phyloP scores from a whole-genome alignment of 2,797 vertebrate species.

The Oryzias dopingdopingensis region DNA sequence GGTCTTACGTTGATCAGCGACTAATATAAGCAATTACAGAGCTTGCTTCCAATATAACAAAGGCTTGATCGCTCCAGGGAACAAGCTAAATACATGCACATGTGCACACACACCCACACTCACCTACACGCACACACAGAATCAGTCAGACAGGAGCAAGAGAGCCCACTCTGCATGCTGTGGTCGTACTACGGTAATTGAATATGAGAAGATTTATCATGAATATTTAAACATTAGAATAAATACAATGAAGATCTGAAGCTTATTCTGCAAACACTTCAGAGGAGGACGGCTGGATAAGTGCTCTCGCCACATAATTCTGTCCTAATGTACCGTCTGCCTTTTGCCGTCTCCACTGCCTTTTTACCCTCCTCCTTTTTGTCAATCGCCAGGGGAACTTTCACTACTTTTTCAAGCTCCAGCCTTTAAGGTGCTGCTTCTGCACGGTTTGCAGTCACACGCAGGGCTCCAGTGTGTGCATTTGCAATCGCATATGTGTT shows the following conservation, averaged over 20 bases:
- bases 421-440: slow-evolving; percentile 25
- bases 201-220: slow-evolving; percentile 88
- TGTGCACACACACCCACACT: neutral
- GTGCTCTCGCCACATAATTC: slow-evolving; percentile 74
- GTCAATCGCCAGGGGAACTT: slow-evolving; percentile 46
- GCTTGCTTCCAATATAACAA: slow-evolving; percentile 86
- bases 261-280: slow-evolving; percentile 75
- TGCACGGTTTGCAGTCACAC: slow-evolving; percentile 1
- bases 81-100: slow-evolving; percentile 56
- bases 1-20: slow-evolving; percentile 82
- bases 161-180: slow-evolving; percentile 72
- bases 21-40: slow-evolving; percentile 90
- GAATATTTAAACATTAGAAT: slow-evolving; percentile 89
- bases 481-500: slow-evolving; percentile 8
- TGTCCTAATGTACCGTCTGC: slow-evolving; percentile 70
- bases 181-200: slow-evolving; percentile 77
- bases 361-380: slow-evolving; percentile 35
- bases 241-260: slow-evolving; percentile 81
- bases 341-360: slow-evolving; percentile 30
- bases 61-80: slow-evolving; percentile 81
- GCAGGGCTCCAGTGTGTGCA: neutral
- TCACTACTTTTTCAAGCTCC: slow-evolving; percentile 35
- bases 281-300: slow-evolving; percentile 73
- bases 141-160: slow-evolving; percentile 65
- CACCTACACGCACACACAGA: slow-evolving; percentile 20